phyloP scores from a whole-genome alignment of 2,797 vertebrate genomes.

The Vireo griseus region DNA sequence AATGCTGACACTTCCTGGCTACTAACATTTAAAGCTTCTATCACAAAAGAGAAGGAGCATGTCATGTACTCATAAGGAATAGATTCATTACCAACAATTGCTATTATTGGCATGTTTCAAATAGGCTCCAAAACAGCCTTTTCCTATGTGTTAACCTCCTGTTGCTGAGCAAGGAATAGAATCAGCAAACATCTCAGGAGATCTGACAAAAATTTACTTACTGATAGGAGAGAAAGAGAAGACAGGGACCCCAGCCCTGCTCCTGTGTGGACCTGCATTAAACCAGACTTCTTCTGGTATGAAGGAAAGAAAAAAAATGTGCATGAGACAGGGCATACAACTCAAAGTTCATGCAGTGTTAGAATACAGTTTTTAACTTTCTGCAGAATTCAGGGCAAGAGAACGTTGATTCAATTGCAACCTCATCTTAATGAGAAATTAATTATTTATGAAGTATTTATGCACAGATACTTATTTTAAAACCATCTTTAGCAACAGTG shows the following conservation, averaged over 20 bases:
- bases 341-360: neutral
- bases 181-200: neutral
- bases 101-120: slow-evolving; percentile 41
- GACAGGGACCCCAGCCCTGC: neutral
- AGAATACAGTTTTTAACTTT: neutral
- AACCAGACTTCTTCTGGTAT: neutral
- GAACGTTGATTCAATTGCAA: neutral
- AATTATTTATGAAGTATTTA: neutral
- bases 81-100: slow-evolving; percentile 24
- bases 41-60: neutral
- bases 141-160: neutral
- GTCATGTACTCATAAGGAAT: neutral
- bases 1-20: slow-evolving; percentile 32
- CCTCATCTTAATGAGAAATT: neutral
- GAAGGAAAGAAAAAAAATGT: neutral
- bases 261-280: neutral
- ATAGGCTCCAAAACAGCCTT: neutral
- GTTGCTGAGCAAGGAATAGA: slow-evolving; percentile 28
- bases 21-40: slow-evolving; percentile 30
- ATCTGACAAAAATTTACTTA: neutral
- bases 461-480: neutral
- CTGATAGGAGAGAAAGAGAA: neutral
- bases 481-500: neutral
- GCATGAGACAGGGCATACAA: neutral
- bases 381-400: neutral